Percentiles rank a stretch among this genome's conserved stretches.
Evolutionary conservation across 2,113 vertebrate genomes (phyloP).

Genomic region (Notiomystis cincta): DNA sequence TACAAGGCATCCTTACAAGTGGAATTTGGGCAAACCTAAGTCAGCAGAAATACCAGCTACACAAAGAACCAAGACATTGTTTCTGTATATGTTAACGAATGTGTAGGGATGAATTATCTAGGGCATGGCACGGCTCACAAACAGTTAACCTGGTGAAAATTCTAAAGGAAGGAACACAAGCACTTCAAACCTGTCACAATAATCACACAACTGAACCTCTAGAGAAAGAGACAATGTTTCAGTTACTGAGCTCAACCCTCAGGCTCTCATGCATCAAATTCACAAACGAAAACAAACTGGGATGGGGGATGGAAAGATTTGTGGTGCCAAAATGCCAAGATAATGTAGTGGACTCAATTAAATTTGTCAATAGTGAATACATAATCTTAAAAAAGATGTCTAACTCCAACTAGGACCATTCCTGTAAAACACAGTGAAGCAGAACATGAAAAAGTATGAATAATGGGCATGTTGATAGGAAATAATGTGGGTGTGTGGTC

Average conservation of each 20-base stretch:
- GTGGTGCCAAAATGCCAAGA: slow-evolving; percentile 15
- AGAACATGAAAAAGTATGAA: background rate
- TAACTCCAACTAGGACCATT: background rate
- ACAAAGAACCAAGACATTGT: background rate
- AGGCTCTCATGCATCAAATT: slow-evolving; percentile 39
- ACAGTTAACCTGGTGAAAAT: slow-evolving; percentile 50
- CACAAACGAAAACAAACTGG: slow-evolving; percentile 3
- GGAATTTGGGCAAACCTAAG: background rate
- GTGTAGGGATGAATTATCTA: background rate
- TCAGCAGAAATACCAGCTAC: background rate
- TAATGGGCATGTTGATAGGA: background rate
- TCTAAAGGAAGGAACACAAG: slow-evolving; percentile 20
- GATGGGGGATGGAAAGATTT: background rate
- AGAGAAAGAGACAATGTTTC: slow-evolving; percentile 61
- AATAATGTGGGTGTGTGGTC: background rate
- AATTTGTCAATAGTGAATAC: background rate
- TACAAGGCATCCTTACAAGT: background rate
- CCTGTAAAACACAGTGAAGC: background rate
- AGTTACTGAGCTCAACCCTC: slow-evolving; percentile 53
- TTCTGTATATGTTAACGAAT: background rate
- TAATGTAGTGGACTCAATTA: background rate
- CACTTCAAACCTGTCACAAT: slow-evolving; percentile 60
- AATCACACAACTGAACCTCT: slow-evolving; percentile 49
- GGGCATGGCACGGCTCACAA: slow-evolving; percentile 12
- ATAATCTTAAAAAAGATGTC: background rate